These are phyloP conservation scores for Acanthisitta chloris DNA, from an alignment of 2,113 vertebrate species.

Conservation along the genomic window DNA sequence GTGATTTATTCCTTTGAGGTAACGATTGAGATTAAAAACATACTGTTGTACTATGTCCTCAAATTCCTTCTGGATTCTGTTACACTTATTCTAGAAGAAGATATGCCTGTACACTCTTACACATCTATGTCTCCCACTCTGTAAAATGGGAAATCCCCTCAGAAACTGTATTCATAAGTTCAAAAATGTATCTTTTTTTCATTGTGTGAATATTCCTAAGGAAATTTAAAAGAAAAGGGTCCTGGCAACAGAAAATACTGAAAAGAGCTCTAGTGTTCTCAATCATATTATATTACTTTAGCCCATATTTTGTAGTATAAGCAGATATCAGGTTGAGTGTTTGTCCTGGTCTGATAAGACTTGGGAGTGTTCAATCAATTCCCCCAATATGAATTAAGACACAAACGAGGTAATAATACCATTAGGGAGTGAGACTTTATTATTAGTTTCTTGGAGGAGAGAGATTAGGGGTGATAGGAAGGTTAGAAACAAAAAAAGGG, in stretches of 20 bases:
- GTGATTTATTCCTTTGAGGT: neutral
- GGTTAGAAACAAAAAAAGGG: too few relatives aligned
- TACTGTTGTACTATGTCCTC: neutral
- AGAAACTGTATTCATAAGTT: neutral
- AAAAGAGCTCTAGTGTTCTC: neutral
- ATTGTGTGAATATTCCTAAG: neutral
- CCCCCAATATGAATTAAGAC: too few relatives aligned
- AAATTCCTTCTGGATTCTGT: neutral
- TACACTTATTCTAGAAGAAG: neutral
- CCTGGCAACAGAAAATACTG: neutral
- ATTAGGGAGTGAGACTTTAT: too few relatives aligned
- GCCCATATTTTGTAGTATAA: neutral
- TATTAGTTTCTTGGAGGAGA: too few relatives aligned
- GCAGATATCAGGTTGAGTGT: neutral
- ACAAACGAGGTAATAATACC: too few relatives aligned
- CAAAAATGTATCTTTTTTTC: neutral
- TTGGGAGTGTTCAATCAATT: too few relatives aligned
- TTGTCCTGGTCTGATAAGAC: too few relatives aligned
- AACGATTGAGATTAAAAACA: neutral
- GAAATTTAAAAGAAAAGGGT: neutral
- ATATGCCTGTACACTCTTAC: neutral
- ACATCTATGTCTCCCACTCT: neutral
- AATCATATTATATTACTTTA: neutral
- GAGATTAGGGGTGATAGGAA: too few relatives aligned
- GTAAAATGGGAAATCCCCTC: neutral